Evolutionary conservation across 2,113 vertebrate species (phyloP).

Genomic region (Calyptommatus sinebrachiatus): DNA sequence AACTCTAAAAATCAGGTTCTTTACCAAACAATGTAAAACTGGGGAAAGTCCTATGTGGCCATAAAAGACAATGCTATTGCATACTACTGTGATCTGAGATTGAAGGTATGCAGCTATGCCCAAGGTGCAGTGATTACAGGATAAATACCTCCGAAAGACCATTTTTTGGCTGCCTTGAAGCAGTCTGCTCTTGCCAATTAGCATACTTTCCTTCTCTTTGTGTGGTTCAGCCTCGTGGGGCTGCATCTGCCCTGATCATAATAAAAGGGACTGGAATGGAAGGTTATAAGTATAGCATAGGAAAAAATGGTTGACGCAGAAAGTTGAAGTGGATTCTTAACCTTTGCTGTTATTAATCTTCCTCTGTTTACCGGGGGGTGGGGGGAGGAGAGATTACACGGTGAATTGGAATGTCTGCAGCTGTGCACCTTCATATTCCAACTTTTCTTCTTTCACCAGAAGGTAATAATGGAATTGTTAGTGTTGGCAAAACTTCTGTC

Average conservation of each 20-base stretch:
- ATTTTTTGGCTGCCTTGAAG: background rate
- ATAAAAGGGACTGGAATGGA: background rate
- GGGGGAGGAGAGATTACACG: background rate
- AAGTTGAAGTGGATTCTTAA: slow-evolving; percentile 1
- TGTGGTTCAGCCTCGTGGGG: background rate
- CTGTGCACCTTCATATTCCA: background rate
- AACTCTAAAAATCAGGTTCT: too few species aligned
- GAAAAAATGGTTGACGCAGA: slow-evolving; percentile 2
- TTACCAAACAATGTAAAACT: too few species aligned
- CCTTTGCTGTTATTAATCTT: background rate
- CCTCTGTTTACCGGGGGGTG: slow-evolving; percentile 1
- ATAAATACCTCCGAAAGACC: background rate
- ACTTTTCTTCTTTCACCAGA: slow-evolving; percentile 14
- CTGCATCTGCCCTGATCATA: background rate
- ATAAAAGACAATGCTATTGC: background rate
- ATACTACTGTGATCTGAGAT: background rate
- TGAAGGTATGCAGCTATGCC: background rate
- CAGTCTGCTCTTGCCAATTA: background rate
- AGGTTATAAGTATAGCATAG: background rate
- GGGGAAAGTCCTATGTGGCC: background rate
- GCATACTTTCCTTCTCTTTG: too few species aligned
- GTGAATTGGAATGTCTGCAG: slow-evolving; percentile 18
- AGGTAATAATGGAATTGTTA: slow-evolving; percentile 16
- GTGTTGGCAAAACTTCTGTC: background rate
- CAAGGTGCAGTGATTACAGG: background rate